Base-by-base conservation (phyloP, 2,888 invertebrate genomes). In the Amblyjoppa fuscipennis region DNA sequence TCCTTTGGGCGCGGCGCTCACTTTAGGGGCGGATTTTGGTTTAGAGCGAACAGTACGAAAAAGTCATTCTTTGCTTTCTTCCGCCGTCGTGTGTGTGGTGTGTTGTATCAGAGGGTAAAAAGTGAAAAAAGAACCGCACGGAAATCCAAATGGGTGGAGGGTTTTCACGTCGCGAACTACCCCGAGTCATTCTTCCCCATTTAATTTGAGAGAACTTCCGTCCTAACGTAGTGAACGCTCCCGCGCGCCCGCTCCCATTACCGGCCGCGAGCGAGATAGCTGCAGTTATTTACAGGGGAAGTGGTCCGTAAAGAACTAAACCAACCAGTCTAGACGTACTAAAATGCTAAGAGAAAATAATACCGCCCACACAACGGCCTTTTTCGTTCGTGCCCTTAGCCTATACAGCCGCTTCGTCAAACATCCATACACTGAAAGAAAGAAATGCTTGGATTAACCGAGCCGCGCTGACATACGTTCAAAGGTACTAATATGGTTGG, bases 251-350 rank as follows among this genome's bases (percentile, higher is more conserved):
- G 49, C 61, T 51, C 68, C 85, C 83, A 85, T 85, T 85, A 80
- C 80, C 81, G 76, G 25, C 66, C 61, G 78, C 76, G 81, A 85
- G 81, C 79, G 82, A 81, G 83, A 83, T 84, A 87, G 83, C 81
- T 81, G 79, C 87, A 87, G 88, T 85, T 88, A 87, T 89, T 89
- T 88, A 87, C 83, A 83, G 84, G 81, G 84, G 74, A 83, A 87
- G 89, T 88, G 87, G 84, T 87, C 84, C 87, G 89, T 89, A 87
- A 89, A 89, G 85, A 89, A 83, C 81, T 81, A 87, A 81, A 82
- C 84, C 83, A 77, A 83, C 79, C 81, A 82, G 89, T 89, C 89
- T 89, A 89, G 89, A 89, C 89, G 85, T 73, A 87, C 83, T 89
- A 87, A 89, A 89, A 87, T 88, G 82, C 79, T 77, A 64, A 78